These are phyloP conservation scores for Dipodomys merriami DNA, from an alignment of 2,113 vertebrate genomes.

Conservation along the genomic window DNA sequence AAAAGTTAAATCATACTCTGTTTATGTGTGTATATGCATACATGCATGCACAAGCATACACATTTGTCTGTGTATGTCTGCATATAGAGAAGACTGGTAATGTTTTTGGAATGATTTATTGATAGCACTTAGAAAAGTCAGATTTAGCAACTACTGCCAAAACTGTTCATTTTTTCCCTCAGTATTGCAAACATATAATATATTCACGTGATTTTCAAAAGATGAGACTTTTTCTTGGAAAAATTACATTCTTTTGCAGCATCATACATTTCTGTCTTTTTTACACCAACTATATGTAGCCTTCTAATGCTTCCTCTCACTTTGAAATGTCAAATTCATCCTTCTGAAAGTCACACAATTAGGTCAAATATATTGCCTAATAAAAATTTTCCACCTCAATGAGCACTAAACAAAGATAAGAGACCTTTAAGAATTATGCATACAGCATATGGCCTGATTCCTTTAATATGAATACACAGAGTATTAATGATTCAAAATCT, in stretches of 20 bases:
- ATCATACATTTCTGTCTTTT: conserved; percentile 60
- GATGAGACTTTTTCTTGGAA: background rate
- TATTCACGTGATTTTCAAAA: conserved; percentile 48
- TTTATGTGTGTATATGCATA: too few relatives aligned
- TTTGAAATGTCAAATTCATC: conserved; percentile 73
- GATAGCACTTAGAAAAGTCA: conserved; percentile 9
- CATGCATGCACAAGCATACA: background rate
- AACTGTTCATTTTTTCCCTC: conserved; percentile 29
- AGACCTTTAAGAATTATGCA: conserved; percentile 17
- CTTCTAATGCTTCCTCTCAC: conserved; percentile 56
- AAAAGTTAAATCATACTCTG: background rate
- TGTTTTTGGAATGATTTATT: conserved; percentile 19
- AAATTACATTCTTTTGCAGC: conserved; percentile 53
- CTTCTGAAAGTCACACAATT: conserved; percentile 65
- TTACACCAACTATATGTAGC: conserved; percentile 34
- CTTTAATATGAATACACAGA: background rate
- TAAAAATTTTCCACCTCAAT: conserved; percentile 43
- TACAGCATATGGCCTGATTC: background rate
- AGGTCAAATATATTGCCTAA: conserved; percentile 70
- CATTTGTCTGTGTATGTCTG: background rate
- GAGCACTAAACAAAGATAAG: conserved; percentile 57
- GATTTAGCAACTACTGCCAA: conserved; percentile 14
- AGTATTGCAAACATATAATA: background rate
- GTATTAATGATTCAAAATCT: conserved; percentile 21
- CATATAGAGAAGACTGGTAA: background rate